Evolutionary conservation across 2,113 vertebrate species (phyloP).

Genomic region (Platycercus adscitus): DNA sequence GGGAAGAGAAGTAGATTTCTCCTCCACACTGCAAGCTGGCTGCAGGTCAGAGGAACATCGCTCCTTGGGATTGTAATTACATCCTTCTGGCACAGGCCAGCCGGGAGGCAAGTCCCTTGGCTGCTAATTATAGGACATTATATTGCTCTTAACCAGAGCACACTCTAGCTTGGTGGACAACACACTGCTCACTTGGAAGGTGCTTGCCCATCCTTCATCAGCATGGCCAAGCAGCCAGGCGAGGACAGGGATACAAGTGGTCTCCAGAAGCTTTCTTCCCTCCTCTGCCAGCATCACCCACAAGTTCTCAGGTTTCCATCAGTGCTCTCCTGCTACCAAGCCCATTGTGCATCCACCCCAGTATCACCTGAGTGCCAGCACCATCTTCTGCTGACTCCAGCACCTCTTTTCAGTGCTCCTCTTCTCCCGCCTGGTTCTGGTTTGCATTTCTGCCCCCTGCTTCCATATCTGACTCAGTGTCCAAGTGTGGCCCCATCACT

Average conservation of each 20-base stretch:
- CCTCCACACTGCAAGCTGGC: neutral
- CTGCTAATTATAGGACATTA: slow-evolving; percentile 33
- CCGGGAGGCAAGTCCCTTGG: slow-evolving; percentile 34
- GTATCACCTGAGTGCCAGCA: accelerated
- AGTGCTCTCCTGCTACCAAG: neutral
- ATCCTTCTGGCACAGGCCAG: slow-evolving; percentile 30
- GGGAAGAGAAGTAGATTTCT: neutral
- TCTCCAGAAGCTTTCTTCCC: neutral
- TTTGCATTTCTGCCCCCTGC: neutral
- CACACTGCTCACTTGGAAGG: neutral
- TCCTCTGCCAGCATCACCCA: accelerated
- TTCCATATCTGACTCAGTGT: neutral
- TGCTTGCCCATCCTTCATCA: neutral
- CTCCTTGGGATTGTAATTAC: slow-evolving; percentile 39
- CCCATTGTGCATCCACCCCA: neutral
- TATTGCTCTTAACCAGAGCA: neutral
- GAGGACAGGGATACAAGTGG: neutral
- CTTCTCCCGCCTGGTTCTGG: neutral
- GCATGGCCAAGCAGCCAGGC: neutral
- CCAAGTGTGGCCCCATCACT: no score
- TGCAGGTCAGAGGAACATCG: slow-evolving; percentile 11
- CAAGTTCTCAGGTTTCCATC: neutral
- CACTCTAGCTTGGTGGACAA: neutral
- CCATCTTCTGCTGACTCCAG: neutral
- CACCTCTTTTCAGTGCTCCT: neutral